Evolutionary conservation across 2,113 vertebrate species (phyloP).

Genomic region (Lethenteron camtschaticum): DNA sequence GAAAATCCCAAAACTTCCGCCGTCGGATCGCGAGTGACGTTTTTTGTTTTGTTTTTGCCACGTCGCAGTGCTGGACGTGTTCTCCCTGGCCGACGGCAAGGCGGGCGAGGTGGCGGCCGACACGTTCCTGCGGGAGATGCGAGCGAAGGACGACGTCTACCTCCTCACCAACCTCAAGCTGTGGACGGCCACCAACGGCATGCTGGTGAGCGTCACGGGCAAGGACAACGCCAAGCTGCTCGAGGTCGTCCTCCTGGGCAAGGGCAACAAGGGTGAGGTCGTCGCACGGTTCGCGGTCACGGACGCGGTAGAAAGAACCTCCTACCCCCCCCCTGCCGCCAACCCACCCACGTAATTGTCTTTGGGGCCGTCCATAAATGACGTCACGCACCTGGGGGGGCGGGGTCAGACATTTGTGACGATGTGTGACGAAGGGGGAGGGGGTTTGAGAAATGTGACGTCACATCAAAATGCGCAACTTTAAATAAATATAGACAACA

Average conservation of each 20-base stretch:
- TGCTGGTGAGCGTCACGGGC: background rate
- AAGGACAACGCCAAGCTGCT: background rate
- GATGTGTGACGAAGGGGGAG: too few species aligned
- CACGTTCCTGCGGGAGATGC: background rate
- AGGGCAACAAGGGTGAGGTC: background rate
- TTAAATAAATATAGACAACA: too few species aligned
- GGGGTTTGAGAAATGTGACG: too few species aligned
- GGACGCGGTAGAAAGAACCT: too few species aligned
- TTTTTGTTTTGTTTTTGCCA: background rate
- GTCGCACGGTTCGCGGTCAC: too few species aligned
- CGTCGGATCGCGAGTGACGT: background rate
- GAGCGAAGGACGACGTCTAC: background rate
- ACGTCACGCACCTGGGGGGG: too few species aligned
- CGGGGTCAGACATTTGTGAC: too few species aligned
- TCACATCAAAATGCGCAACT: too few species aligned
- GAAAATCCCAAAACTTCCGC: too few species aligned
- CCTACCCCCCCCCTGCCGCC: too few species aligned
- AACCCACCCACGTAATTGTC: too few species aligned
- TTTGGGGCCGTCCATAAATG: too few species aligned
- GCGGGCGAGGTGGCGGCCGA: background rate
- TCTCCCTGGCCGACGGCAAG: slow-evolving; percentile 1
- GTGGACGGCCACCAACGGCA: background rate
- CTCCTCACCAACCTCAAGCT: background rate
- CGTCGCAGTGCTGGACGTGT: slow-evolving; percentile 1
- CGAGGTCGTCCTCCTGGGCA: background rate